A percentile compares a stretch with the other conserved stretches of the same genome.
These are phyloP conservation scores for Idris sp. DNA, from an alignment of 1,140 invertebrate genomes.

Conservation along the genomic window DNA sequence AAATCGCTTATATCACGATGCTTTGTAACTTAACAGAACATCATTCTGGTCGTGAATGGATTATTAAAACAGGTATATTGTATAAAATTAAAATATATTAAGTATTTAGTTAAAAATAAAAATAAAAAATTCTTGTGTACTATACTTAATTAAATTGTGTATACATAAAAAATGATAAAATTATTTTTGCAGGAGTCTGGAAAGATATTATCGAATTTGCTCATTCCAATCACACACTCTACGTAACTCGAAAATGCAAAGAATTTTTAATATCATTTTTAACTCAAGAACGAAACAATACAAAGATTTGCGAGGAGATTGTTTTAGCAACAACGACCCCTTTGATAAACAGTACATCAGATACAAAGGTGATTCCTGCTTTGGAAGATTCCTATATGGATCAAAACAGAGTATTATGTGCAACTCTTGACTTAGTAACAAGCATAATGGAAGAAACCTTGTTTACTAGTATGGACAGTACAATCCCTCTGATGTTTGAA, in stretches of 20 bases:
- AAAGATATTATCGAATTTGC: slow-evolving; percentile 78
- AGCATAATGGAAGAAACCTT: slow-evolving; percentile 74
- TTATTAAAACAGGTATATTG: slow-evolving; percentile 76
- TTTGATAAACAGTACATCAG: slow-evolving; percentile 74
- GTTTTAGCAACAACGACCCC: slow-evolving; percentile 76
- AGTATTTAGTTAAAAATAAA: no score
- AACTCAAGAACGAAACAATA: slow-evolving; percentile 75
- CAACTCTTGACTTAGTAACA: slow-evolving; percentile 77
- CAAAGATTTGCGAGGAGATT: slow-evolving; percentile 77
- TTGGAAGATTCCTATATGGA: slow-evolving; percentile 78
- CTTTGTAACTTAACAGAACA: slow-evolving; percentile 79
- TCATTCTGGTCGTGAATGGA: slow-evolving; percentile 79
- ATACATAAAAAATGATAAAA: slow-evolving; percentile 18
- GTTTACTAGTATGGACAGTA: slow-evolving; percentile 68
- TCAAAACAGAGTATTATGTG: slow-evolving; percentile 77
- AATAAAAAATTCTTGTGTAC: no score
- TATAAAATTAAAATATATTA: no score
- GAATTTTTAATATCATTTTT: slow-evolving; percentile 79
- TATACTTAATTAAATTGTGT: no score
- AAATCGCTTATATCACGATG: slow-evolving; percentile 81
- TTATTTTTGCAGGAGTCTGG: slow-evolving; percentile 78
- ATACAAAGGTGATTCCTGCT: slow-evolving; percentile 62
- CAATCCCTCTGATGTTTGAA: slow-evolving; percentile 70
- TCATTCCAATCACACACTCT: slow-evolving; percentile 81
- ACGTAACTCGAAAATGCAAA: slow-evolving; percentile 81